Base-by-base conservation (phyloP, 2,888 invertebrate genomes). In the Ophion ellenae region DNA sequence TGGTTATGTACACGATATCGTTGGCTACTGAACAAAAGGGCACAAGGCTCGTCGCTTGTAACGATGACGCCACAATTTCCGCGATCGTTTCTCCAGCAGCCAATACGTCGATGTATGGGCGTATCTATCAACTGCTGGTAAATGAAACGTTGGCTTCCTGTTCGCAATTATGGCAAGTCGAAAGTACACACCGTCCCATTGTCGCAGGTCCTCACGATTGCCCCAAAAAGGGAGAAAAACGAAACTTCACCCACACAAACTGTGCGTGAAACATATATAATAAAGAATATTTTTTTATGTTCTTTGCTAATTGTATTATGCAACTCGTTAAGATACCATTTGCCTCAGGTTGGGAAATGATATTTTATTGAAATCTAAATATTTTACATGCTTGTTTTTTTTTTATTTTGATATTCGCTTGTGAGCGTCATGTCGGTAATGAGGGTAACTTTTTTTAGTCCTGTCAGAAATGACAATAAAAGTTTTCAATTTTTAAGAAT, bases 161-260 rank as follows among this genome's bases (percentile, higher is more conserved):
- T 57, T 11, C 77, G 79, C 80, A 77, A 85, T 85, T 80, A 85
- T 71, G 76, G 67, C 63, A 67, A 83, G 79, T 73, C 83, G 74
- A 78, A 64, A 63, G 73, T 32, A 20, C 53, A 74, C 70, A 64
- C 85, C 70, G 45, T 20, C 20, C 67, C 79, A 67, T 80, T 83
- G 85, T 83, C 80, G 75, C 53, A 36, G 80, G 61, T 76, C 67
- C 77, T 85, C 66, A 80, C 61, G 67, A 73, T 76, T 80, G 79
- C 53, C 53, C 53, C 75, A 40, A 61, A 24, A 11, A n/a, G 76
- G 71, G 47, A 69, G 45, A 59, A 75, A 67, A 73, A 40, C 32
- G 20, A 5, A 66, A 57, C 64, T 40, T 32, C 32, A 32, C 32
- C 4, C 28, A 45, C 40, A 63, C 45, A 73, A 28, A 57, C 24